phyloP scores from a whole-genome alignment of 2,888 invertebrate genomes.

The Aelia acuminata region DNA sequence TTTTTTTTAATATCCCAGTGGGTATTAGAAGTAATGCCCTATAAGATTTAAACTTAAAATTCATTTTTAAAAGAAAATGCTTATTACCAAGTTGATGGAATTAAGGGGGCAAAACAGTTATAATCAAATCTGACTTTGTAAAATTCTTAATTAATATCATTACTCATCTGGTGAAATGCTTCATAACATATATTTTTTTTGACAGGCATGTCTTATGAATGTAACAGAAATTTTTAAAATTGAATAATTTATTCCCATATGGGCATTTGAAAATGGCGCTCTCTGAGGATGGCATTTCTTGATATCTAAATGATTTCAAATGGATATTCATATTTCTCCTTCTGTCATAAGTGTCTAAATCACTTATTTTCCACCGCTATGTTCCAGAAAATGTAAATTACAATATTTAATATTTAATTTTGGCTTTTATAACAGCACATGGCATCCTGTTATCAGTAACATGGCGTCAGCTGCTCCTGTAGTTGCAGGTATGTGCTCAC shows the following conservation, averaged over 20 bases:
- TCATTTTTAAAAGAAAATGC: too few species aligned
- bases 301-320: slow-evolving; percentile 26
- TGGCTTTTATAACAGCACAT: slow-evolving; percentile 57
- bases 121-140: too few species aligned
- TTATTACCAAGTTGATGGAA: too few species aligned
- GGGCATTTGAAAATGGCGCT: slow-evolving; percentile 57
- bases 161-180: too few species aligned
- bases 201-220: background rate
- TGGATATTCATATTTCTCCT: background rate
- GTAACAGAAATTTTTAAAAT: background rate
- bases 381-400: slow-evolving; percentile 36
- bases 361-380: background rate
- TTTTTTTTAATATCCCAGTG: too few species aligned
- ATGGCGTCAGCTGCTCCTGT: slow-evolving; percentile 70
- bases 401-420: slow-evolving; percentile 46
- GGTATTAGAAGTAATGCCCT: too few species aligned
- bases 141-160: too few species aligned
- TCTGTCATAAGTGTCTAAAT: slow-evolving; percentile 50
- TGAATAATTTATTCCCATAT: slow-evolving; percentile 32
- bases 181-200: background rate
- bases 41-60: too few species aligned
- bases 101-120: too few species aligned
- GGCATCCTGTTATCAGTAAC: slow-evolving; percentile 66
- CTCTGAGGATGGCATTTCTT: slow-evolving; percentile 47
- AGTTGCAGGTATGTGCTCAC: slow-evolving; percentile 69